Base-by-base conservation (phyloP, 2,888 invertebrate species). In the Pandemis cinnamomeana region DNA sequence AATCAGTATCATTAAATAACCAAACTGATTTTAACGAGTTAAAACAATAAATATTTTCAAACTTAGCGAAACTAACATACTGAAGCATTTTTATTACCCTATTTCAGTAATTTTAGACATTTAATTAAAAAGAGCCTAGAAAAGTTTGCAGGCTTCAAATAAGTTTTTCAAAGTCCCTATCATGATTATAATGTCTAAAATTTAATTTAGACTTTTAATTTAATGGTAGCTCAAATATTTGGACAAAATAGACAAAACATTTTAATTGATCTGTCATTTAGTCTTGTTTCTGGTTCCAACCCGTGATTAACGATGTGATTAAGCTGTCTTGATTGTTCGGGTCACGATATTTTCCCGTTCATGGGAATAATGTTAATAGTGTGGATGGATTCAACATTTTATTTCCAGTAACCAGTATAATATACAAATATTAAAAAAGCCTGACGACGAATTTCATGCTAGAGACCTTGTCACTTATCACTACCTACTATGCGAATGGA, bases 261-360 rank as follows among this genome's bases (percentile, higher is more conserved):
- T 46, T 36, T 46, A 46, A 64, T 67, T 67, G 41, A n/a, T 36
- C 48, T 41, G 53, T 53, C 64, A 66, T 36, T 61, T 41, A 61
- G 5, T 42, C 36, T 41, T 7, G 64, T 13, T 36, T 15, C 64
- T 3, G 13, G 27, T 8, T 42, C 53, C 11, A 15, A n/a, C 11
- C 10, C n/a, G 63, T 27, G 20, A 51, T 51, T 36, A 27, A 66
- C 36, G 53, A 15, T 53, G 20, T 53, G 53, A 15, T 53, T 53
- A 53, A 53, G 15, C 51, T 36, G 48, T 48, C 13, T 13, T 11
- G n/a, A 48, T 48, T 64, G 13, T 36, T 6, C 20, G 64, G 58
- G 58, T 58, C 58, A 11, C 11, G 10, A 7, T 2, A 1, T 11
- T 58, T 58, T 58, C 27, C 5, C 58, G 58, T 58, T 58, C 27